phyloP scores from a whole-genome alignment of 2,113 vertebrate genomes.

The Campylomormyrus numenius region DNA sequence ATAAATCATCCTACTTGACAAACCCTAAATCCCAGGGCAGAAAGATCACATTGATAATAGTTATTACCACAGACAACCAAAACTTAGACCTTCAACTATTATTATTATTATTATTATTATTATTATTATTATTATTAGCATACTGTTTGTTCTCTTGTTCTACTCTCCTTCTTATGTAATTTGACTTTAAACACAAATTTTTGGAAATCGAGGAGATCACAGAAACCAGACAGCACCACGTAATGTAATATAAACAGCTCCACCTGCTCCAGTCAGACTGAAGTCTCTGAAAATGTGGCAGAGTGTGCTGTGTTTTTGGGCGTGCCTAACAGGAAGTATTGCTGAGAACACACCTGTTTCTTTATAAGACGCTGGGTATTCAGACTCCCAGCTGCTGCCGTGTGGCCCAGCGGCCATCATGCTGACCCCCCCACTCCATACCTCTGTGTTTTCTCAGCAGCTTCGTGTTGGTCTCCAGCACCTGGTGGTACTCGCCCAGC shows the following conservation, averaged over 20 bases:
- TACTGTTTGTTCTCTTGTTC: not conserved
- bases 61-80: not conserved
- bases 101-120: not conserved
- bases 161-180: not conserved
- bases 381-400: not conserved
- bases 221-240: not conserved
- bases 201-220: not conserved
- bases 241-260: not conserved
- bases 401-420: not conserved
- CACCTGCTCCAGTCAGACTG: not conserved
- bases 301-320: not conserved
- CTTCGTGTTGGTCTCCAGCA: constrained; percentile 74
- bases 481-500: constrained; percentile 71
- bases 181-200: not conserved
- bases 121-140: not conserved
- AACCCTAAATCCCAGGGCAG: not conserved
- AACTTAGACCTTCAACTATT: not conserved
- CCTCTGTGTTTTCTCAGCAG: constrained; percentile 77
- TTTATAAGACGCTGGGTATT: not conserved
- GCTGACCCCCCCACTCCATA: constrained; percentile 36
- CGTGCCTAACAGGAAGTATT: not conserved
- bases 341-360: not conserved
- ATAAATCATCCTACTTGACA: constrained; percentile 51
- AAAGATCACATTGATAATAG: not conserved
- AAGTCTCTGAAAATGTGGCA: not conserved